These are phyloP conservation scores for Thunnus maccoyii DNA, from an alignment of 2,113 vertebrate species.

Conservation along the genomic window DNA sequence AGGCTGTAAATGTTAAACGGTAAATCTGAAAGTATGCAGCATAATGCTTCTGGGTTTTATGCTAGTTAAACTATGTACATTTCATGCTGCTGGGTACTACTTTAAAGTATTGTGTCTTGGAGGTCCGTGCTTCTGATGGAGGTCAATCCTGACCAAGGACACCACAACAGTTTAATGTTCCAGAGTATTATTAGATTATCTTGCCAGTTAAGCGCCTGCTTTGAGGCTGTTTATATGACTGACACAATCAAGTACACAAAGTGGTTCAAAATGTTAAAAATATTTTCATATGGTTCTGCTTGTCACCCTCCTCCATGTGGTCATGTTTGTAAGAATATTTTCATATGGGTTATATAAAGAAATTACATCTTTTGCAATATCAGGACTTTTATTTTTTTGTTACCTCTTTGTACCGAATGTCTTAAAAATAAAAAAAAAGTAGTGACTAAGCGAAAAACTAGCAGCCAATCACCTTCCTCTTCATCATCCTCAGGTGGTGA, in stretches of 20 bases:
- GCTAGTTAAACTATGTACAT: background rate
- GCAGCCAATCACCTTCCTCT: constrained; percentile 90
- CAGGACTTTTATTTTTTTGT: background rate
- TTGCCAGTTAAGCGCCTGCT: background rate
- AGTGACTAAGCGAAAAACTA: background rate
- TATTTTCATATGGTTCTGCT: background rate
- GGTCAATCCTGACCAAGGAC: background rate
- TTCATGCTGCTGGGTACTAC: background rate
- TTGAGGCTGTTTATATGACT: constrained; percentile 11
- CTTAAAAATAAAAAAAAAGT: constrained; percentile 5
- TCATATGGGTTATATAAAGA: constrained; percentile 1
- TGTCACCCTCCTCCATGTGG: background rate
- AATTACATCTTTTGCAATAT: background rate
- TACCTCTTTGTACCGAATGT: background rate
- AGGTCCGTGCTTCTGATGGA: background rate
- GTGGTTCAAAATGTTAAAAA: background rate
- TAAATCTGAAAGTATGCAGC: background rate
- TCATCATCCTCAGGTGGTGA: constrained; percentile 98
- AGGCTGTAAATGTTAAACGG: background rate
- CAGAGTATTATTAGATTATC: background rate
- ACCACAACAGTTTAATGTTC: background rate
- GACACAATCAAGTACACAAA: background rate
- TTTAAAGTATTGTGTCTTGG: background rate
- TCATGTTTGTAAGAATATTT: background rate
- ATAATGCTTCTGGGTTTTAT: background rate